Conservation (phyloP, 2,888 invertebrate species). For the Acrobasis repandana region DNA sequence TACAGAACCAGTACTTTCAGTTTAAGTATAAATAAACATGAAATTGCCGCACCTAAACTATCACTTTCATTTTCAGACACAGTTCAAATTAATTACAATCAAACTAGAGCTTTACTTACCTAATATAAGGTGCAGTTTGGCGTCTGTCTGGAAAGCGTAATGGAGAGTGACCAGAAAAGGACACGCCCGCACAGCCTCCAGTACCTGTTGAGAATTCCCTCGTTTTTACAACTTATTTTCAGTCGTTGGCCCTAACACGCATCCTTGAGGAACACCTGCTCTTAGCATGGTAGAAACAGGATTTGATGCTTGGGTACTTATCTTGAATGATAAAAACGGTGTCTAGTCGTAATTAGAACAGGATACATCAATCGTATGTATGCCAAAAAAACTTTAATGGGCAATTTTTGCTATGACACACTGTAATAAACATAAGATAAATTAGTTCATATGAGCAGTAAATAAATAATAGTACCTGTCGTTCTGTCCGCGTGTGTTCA, state of each 20-base stretch:
- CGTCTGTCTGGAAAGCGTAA: slow-evolving; percentile 99
- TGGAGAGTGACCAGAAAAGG: slow-evolving; percentile 98
- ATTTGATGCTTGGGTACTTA: slow-evolving; percentile 8
- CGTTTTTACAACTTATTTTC: not conserved
- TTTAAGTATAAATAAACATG: not conserved
- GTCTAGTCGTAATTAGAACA: not conserved
- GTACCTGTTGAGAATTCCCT: slow-evolving; percentile 79
- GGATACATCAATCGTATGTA: slow-evolving; percentile 7
- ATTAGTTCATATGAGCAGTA: not conserved
- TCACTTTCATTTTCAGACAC: slow-evolving; percentile 1
- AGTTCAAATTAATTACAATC: not conserved
- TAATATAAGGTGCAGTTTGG: slow-evolving; percentile 97
- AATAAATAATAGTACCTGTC: slow-evolving; percentile 84
- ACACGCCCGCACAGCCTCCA: slow-evolving; percentile 96
- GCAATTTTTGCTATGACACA: slow-evolving; percentile 15
- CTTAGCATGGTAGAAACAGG: slow-evolving; percentile 8
- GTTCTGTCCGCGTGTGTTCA: slow-evolving; percentile 98
- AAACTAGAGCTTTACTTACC: slow-evolving; percentile 84
- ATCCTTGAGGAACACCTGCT: slow-evolving; percentile 33
- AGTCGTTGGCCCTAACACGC: slow-evolving; percentile 20
- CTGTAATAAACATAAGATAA: not conserved
- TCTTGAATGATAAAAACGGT: not conserved
- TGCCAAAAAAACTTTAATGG: not conserved
- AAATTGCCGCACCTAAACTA: not conserved
- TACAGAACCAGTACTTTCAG: not conserved